Evolutionary conservation across 2,797 vertebrate species (phyloP).

Genomic region (Karalla daura): DNA sequence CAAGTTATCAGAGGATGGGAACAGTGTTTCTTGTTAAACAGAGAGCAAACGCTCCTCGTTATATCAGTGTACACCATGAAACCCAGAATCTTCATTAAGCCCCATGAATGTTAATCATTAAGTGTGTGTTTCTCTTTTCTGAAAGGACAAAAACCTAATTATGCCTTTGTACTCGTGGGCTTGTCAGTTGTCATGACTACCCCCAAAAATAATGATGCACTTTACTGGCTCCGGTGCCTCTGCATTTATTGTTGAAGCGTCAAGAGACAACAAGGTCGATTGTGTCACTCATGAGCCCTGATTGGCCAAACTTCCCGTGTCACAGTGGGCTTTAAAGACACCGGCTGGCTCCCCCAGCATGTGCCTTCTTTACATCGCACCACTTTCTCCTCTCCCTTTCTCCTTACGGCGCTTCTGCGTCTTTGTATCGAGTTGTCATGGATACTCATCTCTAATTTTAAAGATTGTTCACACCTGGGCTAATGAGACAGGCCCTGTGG

Average conservation of each 20-base stretch:
- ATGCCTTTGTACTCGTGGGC: constrained; percentile 38
- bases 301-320: constrained; percentile 30
- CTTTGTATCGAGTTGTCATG: constrained; percentile 47
- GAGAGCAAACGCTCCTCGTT: constrained; percentile 10
- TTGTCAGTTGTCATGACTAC: constrained; percentile 25
- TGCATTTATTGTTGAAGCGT: constrained; percentile 16
- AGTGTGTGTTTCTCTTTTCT: constrained; percentile 14
- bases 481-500: constrained; percentile 34
- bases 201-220: constrained; percentile 29
- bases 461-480: constrained; percentile 2
- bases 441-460: constrained; percentile 33
- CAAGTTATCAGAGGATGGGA: constrained; percentile 21
- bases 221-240: neutral
- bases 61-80: neutral
- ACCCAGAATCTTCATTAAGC: constrained; percentile 35
- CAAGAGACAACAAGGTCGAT: constrained; percentile 19
- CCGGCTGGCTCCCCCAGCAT: neutral
- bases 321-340: constrained; percentile 38
- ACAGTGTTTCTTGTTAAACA: constrained; percentile 1
- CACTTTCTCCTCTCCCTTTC: constrained; percentile 23
- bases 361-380: constrained; percentile 21
- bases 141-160: constrained; percentile 39
- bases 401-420: constrained; percentile 3
- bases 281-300: constrained; percentile 2
- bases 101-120: constrained; percentile 43